Conservation (phyloP, 2,797 vertebrate species). For the Parauchenoglanis punctatus region DNA sequence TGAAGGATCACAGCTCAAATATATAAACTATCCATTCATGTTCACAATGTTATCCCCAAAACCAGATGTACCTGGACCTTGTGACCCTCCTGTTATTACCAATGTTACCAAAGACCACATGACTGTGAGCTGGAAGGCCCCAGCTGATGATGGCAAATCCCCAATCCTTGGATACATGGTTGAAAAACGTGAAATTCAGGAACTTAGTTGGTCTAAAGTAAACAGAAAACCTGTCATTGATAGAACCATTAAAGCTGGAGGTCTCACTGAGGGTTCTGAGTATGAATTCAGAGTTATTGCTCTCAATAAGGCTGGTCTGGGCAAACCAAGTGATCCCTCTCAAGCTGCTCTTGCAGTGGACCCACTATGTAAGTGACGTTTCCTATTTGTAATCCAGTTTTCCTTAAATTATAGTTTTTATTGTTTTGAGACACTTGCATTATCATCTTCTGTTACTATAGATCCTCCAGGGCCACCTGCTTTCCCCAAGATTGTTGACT, state of each 20-base stretch:
- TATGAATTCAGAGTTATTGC: conserved; percentile 97
- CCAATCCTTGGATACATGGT: conserved; percentile 92
- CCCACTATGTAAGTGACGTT: conserved; percentile 88
- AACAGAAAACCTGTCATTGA: conserved; percentile 93
- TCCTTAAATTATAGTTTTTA: background rate
- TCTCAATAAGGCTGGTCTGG: conserved; percentile 93
- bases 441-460: conserved; percentile 59
- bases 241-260: conserved; percentile 90
- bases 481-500: conserved; percentile 94
- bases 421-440: background rate
- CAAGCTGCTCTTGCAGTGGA: conserved; percentile 87
- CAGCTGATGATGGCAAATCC: conserved; percentile 89
- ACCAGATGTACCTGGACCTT: conserved; percentile 92
- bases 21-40: background rate
- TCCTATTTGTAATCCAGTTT: background rate
- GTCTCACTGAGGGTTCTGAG: conserved; percentile 92
- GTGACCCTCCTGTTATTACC: conserved; percentile 92
- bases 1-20: background rate
- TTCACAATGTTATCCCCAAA: conserved; percentile 7
- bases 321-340: conserved; percentile 93
- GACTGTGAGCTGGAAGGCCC: conserved; percentile 98
- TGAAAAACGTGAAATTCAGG: conserved; percentile 93
- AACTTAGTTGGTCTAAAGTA: conserved; percentile 93
- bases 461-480: conserved; percentile 97
- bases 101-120: conserved; percentile 94